These are phyloP conservation scores for Stenichneumon culpator DNA, from an alignment of 2,888 invertebrate genomes.

Conservation along the genomic window DNA sequence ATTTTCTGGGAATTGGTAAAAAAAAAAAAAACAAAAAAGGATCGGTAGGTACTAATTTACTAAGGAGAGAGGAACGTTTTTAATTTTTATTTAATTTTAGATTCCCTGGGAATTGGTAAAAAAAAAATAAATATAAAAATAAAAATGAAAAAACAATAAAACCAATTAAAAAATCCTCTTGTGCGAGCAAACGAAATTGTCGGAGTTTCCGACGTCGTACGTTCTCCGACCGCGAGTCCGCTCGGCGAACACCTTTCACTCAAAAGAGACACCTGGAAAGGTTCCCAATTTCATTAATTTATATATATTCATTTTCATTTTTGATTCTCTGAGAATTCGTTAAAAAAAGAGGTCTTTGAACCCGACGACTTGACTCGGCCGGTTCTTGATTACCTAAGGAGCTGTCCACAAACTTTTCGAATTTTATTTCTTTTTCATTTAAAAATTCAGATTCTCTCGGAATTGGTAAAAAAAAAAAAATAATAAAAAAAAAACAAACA, in stretches of 20 bases:
- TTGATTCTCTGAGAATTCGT: background rate
- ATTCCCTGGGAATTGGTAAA: background rate
- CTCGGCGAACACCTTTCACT: slow-evolving; percentile 23
- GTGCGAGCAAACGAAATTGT: slow-evolving; percentile 39
- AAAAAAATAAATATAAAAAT: too few relatives aligned
- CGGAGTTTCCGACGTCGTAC: background rate
- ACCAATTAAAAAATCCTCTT: slow-evolving; percentile 18
- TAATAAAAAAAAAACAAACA: too few relatives aligned
- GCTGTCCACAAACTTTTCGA: background rate
- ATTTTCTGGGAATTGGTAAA: background rate
- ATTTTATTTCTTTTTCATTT: background rate
- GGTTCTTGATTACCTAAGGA: slow-evolving; percentile 16
- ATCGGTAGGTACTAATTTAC: slow-evolving; percentile 28
- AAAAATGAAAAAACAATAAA: too few relatives aligned
- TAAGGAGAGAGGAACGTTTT: background rate
- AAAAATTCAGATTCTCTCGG: background rate
- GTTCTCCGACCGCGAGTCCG: background rate
- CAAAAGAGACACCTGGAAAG: slow-evolving; percentile 1
- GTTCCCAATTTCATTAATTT: background rate
- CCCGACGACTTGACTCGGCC: slow-evolving; percentile 1
- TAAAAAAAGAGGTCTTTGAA: background rate
- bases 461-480: background rate
- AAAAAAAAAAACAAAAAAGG: background rate
- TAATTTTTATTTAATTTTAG: background rate
- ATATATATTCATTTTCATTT: background rate